These are phyloP conservation scores for Vannuccia rotundouncinata DNA, from an alignment of 2,888 invertebrate genomes.

Conservation along the genomic window DNA sequence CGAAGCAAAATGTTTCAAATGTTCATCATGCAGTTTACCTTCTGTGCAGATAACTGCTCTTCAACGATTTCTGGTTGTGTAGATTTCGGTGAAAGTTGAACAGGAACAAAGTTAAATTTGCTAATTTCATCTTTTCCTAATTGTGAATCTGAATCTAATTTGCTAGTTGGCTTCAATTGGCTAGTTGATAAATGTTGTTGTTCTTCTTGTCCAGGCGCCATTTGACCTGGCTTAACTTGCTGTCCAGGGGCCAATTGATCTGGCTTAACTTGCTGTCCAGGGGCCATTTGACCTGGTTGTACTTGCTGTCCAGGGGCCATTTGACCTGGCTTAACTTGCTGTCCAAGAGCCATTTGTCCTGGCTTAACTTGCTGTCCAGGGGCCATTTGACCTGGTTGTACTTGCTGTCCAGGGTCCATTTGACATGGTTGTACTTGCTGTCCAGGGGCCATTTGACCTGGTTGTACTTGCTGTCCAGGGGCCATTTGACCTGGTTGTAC, in stretches of 20 bases:
- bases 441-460: too few relatives aligned
- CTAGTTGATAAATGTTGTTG: background rate
- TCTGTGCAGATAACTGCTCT: background rate
- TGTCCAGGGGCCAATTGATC: background rate
- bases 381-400: background rate
- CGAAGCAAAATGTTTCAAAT: background rate
- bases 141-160: background rate
- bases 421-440: too few relatives aligned
- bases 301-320: too few relatives aligned
- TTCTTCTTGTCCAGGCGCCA: background rate
- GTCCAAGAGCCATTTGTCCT: too few relatives aligned
- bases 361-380: too few relatives aligned
- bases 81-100: background rate
- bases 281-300: too few relatives aligned
- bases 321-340: too few relatives aligned
- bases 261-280: background rate
- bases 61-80: background rate
- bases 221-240: background rate
- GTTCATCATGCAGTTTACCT: background rate
- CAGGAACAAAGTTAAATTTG: background rate
- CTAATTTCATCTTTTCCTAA: background rate
- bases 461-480: too few relatives aligned
- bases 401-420: too few relatives aligned
- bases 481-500: slow-evolving; percentile 11
- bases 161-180: background rate